Conservation (phyloP, 2,888 invertebrate genomes). For the Drosophila infuscata region DNA sequence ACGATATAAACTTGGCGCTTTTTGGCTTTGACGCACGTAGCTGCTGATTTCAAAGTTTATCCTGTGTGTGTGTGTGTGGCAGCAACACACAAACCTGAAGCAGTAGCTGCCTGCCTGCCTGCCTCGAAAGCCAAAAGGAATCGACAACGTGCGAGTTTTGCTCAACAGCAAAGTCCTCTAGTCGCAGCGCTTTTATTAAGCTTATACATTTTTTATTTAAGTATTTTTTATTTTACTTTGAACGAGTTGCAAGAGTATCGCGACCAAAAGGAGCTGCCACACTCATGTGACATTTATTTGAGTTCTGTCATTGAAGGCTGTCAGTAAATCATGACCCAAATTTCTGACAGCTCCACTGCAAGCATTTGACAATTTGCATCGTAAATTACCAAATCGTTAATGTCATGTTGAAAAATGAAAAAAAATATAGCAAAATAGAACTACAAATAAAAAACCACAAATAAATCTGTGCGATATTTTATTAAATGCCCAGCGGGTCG, state of each 20-base stretch:
- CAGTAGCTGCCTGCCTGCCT: slow-evolving; percentile 35
- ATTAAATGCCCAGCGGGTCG: slow-evolving; percentile 63
- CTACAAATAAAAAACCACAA: background rate
- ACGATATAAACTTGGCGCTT: slow-evolving; percentile 78
- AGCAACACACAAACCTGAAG: slow-evolving; percentile 23
- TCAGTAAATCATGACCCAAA: slow-evolving; percentile 48
- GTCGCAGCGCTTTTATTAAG: slow-evolving; percentile 77
- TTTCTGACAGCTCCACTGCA: slow-evolving; percentile 25
- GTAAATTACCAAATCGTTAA: slow-evolving; percentile 72
- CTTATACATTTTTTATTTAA: slow-evolving; percentile 79
- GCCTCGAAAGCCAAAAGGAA: slow-evolving; percentile 51
- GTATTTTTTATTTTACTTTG: slow-evolving; percentile 71
- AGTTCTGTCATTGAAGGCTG: slow-evolving; percentile 38
- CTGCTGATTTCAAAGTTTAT: slow-evolving; percentile 76
- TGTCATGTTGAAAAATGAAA: slow-evolving; percentile 23
- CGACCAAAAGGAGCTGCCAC: slow-evolving; percentile 41
- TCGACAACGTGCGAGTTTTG: slow-evolving; percentile 53
- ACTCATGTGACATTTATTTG: slow-evolving; percentile 76
- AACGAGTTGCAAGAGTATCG: slow-evolving; percentile 55
- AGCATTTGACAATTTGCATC: slow-evolving; percentile 34
- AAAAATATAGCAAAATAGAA: background rate
- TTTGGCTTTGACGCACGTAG: slow-evolving; percentile 80
- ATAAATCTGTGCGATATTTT: slow-evolving; percentile 40
- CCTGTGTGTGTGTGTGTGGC: slow-evolving; percentile 21
- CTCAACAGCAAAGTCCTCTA: slow-evolving; percentile 14